Percentiles rank a stretch among this genome's conserved stretches.
Evolutionary conservation across 30 jellyfish, hydroid and myxozoan genomes (phyloP).

Genomic region (Aurelia aurita): DNA sequence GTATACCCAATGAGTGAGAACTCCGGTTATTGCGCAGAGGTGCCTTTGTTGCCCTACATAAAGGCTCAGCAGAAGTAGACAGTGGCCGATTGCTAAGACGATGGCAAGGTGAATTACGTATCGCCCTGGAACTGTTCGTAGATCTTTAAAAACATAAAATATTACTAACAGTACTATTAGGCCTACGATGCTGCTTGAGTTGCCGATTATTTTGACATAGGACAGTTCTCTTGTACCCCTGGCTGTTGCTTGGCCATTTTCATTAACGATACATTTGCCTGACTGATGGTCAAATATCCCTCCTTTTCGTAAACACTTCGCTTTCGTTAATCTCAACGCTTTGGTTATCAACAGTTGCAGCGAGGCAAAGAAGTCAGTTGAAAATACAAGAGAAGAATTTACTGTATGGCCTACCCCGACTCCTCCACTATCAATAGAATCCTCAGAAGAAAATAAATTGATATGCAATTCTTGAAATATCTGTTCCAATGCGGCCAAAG

Average conservation of each 20-base stretch:
- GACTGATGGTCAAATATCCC: neutral
- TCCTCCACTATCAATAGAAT: neutral
- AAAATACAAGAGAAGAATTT: neutral
- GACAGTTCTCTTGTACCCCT: neutral
- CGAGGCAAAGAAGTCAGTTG: neutral
- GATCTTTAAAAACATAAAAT: slow-evolving; percentile 16
- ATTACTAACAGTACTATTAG: slow-evolving; percentile 22
- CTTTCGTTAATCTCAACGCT: neutral
- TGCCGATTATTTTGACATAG: slow-evolving; percentile 19
- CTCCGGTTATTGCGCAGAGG: slow-evolving; percentile 21
- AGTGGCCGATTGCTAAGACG: slow-evolving; percentile 30
- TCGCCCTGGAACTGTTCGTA: slow-evolving; percentile 53
- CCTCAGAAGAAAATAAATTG: too few species aligned
- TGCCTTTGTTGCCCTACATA: neutral
- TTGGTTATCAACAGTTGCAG: neutral
- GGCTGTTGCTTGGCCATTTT: neutral
- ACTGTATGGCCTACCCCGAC: neutral
- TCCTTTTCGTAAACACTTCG: neutral
- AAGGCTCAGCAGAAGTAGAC: slow-evolving; percentile 7
- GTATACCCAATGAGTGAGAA: slow-evolving; percentile 43
- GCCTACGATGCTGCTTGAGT: slow-evolving; percentile 31
- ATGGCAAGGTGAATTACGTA: slow-evolving; percentile 30
- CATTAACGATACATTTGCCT: neutral
- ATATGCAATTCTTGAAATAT: too few species aligned
- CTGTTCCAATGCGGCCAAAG: neutral